These are phyloP conservation scores for Anguilla anguilla DNA, from an alignment of 2,797 vertebrate genomes.

Conservation along the genomic window DNA sequence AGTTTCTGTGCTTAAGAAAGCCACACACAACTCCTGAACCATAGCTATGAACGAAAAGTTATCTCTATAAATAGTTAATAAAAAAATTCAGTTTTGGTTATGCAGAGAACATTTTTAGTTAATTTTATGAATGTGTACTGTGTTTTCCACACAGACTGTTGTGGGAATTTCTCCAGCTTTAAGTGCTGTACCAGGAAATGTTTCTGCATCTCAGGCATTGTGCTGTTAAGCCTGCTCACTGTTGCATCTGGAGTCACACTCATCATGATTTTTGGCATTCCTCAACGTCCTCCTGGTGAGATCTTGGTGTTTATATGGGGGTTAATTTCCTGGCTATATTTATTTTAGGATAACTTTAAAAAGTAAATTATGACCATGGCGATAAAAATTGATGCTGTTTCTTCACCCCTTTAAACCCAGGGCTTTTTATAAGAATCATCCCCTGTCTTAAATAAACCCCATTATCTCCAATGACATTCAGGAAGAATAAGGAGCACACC, in stretches of 20 bases:
- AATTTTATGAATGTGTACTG: background rate
- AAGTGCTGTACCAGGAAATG: slow-evolving; percentile 44
- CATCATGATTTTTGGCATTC: slow-evolving; percentile 4
- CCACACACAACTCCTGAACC: too few relatives aligned
- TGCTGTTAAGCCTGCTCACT: slow-evolving; percentile 49
- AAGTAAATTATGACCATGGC: background rate
- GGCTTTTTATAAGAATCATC: too few relatives aligned
- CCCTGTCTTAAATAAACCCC: too few relatives aligned
- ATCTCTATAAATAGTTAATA: background rate
- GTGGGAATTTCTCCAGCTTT: background rate
- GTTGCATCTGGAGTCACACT: background rate
- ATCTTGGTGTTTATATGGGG: background rate
- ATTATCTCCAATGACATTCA: too few relatives aligned
- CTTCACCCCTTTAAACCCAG: too few relatives aligned
- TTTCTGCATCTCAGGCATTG: slow-evolving; percentile 45
- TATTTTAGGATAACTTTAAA: background rate
- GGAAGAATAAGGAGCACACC: too few relatives aligned
- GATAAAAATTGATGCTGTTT: background rate
- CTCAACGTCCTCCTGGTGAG: background rate
- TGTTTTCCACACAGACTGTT: slow-evolving; percentile 41
- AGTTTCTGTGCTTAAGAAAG: too few relatives aligned
- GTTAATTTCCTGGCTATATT: background rate
- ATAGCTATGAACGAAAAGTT: background rate
- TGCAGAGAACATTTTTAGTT: background rate
- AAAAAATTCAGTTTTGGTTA: background rate